These are phyloP conservation scores for Mimachlamys varia DNA, from an alignment of 2,888 invertebrate genomes.

Conservation along the genomic window DNA sequence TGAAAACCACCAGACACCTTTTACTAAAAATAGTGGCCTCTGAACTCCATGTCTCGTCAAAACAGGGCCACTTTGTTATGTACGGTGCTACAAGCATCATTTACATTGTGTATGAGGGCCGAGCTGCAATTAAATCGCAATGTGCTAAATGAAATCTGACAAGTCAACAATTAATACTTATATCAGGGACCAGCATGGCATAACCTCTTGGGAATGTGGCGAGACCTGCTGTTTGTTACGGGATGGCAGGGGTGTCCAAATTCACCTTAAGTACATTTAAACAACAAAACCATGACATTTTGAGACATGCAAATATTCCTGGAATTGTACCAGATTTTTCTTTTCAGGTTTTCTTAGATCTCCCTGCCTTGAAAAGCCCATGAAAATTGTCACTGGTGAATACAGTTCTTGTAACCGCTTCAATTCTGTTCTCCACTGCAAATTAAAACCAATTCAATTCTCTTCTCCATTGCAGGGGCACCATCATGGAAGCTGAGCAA, in stretches of 20 bases:
- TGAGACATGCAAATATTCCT: neutral
- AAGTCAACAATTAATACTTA: conserved; percentile 1
- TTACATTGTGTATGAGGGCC: conserved; percentile 5
- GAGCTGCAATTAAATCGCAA: neutral
- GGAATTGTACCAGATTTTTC: neutral
- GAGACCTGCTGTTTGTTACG: neutral
- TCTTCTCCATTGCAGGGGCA: conserved; percentile 56
- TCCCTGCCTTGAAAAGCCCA: no score
- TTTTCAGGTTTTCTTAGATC: no score
- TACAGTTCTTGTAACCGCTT: neutral
- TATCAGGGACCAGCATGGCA: neutral
- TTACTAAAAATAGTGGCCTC: neutral
- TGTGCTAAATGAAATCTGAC: conserved; percentile 10
- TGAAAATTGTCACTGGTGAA: no score
- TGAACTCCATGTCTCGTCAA: neutral
- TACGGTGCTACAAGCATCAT: neutral
- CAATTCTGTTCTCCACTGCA: conserved; percentile 46
- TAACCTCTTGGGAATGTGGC: neutral
- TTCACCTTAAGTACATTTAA: no score
- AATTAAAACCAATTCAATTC: neutral
- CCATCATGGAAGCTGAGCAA: conserved; percentile 61
- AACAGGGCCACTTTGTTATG: neutral
- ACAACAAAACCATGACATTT: neutral
- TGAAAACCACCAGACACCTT: neutral
- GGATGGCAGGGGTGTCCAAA: neutral